phyloP scores from a whole-genome alignment of 2,888 invertebrate genomes.

The Synergus japonicus region DNA sequence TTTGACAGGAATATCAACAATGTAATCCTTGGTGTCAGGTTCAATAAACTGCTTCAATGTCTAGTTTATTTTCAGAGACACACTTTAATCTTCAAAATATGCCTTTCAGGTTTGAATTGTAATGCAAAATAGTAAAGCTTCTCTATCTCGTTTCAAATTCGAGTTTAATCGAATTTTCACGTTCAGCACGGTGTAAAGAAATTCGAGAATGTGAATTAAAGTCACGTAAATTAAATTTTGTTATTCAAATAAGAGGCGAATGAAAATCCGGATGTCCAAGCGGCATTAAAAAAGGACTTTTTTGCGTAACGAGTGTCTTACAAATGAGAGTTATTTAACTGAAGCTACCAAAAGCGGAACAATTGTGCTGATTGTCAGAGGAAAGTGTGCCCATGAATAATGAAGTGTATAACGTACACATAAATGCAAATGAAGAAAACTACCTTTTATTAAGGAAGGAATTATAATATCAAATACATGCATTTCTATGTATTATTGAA shows the following conservation, averaged over 20 bases:
- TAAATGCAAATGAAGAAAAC: background rate
- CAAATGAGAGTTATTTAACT: constrained; percentile 53
- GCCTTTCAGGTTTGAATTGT: background rate
- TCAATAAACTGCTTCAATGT: background rate
- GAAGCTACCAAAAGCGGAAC: constrained; percentile 47
- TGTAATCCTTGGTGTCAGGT: background rate
- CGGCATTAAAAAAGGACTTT: constrained; percentile 34
- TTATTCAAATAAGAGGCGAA: constrained; percentile 24
- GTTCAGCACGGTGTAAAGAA: background rate
- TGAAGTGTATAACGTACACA: constrained; percentile 48
- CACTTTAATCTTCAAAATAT: background rate
- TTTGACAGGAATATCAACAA: background rate
- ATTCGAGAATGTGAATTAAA: background rate
- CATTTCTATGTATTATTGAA: background rate
- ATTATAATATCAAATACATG: background rate
- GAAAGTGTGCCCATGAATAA: constrained; percentile 56
- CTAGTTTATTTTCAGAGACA: background rate
- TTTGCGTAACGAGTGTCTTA: constrained; percentile 55
- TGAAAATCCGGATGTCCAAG: constrained; percentile 34
- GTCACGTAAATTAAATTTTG: background rate
- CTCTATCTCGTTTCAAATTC: background rate
- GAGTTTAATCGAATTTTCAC: constrained; percentile 20
- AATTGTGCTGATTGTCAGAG: constrained; percentile 60
- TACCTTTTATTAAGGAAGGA: background rate
- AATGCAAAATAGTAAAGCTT: background rate